These are phyloP conservation scores for Nerophis lumbriciformis DNA, from an alignment of 2,113 vertebrate genomes.

Conservation along the genomic window DNA sequence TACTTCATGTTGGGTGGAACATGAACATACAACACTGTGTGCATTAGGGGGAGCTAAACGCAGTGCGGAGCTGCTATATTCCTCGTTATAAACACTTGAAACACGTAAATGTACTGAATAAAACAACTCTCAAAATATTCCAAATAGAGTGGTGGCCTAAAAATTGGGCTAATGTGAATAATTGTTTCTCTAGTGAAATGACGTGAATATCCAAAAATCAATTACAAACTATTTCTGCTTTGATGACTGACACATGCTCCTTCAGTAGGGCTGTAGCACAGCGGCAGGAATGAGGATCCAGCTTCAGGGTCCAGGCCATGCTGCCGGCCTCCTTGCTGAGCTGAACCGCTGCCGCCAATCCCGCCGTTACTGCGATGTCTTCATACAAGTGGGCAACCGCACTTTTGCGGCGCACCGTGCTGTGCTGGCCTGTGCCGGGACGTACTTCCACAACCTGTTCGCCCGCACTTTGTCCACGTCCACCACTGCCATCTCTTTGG, in stretches of 20 bases:
- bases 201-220: no score
- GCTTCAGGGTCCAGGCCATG: slow-evolving; percentile 86
- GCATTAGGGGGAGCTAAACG: no score
- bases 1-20: no score
- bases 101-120: no score
- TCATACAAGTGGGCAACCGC: slow-evolving; percentile 85
- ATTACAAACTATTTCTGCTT: slow-evolving; percentile 25
- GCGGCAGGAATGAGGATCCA: slow-evolving; percentile 91
- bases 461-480: slow-evolving; percentile 60
- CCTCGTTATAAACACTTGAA: no score
- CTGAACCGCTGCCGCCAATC: slow-evolving; percentile 90
- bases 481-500: slow-evolving; percentile 79
- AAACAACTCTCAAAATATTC: no score
- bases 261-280: slow-evolving; percentile 19
- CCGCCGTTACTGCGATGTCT: slow-evolving; percentile 87
- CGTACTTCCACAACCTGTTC: slow-evolving; percentile 90
- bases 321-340: slow-evolving; percentile 85
- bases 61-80: no score
- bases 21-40: no score
- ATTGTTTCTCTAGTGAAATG: no score
- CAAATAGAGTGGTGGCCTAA: no score
- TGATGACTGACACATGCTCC: not conserved
- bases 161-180: no score
- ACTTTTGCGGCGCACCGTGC: slow-evolving; percentile 89
- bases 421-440: slow-evolving; percentile 83